A percentile compares a stretch with the other conserved stretches of the same genome.
These are phyloP conservation scores for Pseudotriccus pelzelni DNA, from an alignment of 2,797 vertebrate genomes.

Conservation along the genomic window DNA sequence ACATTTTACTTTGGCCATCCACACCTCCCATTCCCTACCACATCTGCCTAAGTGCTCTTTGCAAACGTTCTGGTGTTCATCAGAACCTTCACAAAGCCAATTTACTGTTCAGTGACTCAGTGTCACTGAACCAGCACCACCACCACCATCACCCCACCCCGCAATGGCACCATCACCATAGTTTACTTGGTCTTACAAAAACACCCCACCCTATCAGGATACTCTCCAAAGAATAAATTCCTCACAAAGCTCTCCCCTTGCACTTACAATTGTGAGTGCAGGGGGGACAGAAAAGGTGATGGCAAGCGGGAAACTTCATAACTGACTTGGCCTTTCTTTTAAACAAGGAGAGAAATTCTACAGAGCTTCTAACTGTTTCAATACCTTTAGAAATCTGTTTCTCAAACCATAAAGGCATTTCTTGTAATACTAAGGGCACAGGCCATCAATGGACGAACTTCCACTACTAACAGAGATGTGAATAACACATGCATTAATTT, in stretches of 20 bases:
- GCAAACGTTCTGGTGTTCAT: not conserved
- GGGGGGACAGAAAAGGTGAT: not conserved
- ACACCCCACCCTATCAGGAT: rapidly evolving
- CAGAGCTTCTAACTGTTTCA: not conserved
- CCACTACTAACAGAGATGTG: rapidly evolving
- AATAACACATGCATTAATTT: not conserved
- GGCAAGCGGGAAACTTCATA: not conserved
- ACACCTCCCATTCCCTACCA: not conserved
- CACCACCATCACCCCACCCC: too few species aligned
- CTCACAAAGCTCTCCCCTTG: not conserved
- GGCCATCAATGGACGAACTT: not conserved
- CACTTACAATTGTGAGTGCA: not conserved
- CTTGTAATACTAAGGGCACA: not conserved
- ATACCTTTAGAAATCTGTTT: not conserved
- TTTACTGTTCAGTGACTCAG: not conserved
- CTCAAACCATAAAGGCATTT: not conserved
- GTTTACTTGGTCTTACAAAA: not conserved
- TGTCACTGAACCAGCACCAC: not conserved
- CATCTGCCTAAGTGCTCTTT: not conserved
- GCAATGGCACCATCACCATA: not conserved
- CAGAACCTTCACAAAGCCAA: not conserved
- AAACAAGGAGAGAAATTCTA: not conserved
- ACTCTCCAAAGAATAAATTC: not conserved
- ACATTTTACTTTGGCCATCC: not conserved
- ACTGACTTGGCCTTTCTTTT: not conserved